These are phyloP conservation scores for Orius laevigatus DNA, from an alignment of 1,140 invertebrate genomes.

Conservation along the genomic window DNA sequence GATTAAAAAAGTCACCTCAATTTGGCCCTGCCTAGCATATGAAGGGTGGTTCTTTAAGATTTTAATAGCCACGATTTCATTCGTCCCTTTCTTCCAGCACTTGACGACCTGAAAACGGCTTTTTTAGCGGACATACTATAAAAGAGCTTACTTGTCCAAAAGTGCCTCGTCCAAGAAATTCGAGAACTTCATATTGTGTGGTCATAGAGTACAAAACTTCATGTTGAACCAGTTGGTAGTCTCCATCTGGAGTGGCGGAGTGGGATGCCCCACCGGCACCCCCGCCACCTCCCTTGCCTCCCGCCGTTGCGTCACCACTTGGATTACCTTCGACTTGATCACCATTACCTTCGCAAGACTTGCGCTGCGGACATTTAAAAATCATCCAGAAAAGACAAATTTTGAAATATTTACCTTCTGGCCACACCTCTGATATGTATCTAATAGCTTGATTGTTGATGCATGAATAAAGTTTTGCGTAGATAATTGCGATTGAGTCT, in stretches of 20 bases:
- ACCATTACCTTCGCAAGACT: constrained; percentile 45
- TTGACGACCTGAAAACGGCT: constrained; percentile 75
- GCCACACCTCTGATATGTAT: constrained; percentile 50
- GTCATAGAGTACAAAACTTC: constrained; percentile 87
- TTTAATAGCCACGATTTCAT: constrained; percentile 99
- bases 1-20: constrained; percentile 58
- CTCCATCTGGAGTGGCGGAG: constrained; percentile 67
- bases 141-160: constrained; percentile 66
- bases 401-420: constrained; percentile 36
- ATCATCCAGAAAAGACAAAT: not conserved
- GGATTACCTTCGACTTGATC: constrained; percentile 29
- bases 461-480: constrained; percentile 45
- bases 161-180: constrained; percentile 95
- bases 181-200: constrained; percentile 90
- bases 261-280: constrained; percentile 19
- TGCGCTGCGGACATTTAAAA: constrained; percentile 31
- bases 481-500: constrained; percentile 22
- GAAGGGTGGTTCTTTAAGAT: constrained; percentile 99
- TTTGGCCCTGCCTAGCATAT: constrained; percentile 98
- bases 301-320: constrained; percentile 42
- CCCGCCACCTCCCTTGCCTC: constrained; percentile 41
- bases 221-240: constrained; percentile 96
- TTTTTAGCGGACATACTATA: constrained; percentile 14
- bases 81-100: constrained; percentile 99
- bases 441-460: constrained; percentile 54